These are phyloP conservation scores for Zophobas morio DNA, from an alignment of 1,140 invertebrate genomes.

Conservation along the genomic window DNA sequence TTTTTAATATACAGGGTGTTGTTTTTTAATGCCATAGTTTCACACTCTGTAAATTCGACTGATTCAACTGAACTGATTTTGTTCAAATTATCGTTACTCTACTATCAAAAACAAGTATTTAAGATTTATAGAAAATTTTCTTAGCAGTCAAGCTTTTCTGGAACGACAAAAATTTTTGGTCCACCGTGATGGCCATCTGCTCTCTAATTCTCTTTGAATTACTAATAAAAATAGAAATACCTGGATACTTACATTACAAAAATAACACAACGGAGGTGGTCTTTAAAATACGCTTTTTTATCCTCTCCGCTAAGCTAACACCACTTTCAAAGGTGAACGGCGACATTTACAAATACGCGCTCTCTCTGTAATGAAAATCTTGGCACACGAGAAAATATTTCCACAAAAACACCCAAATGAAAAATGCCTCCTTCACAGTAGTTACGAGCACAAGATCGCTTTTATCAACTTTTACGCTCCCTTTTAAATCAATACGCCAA, in stretches of 20 bases:
- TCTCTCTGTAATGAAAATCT: background rate
- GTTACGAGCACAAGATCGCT: background rate
- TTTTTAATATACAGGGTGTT: no score
- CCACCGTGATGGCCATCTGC: no score
- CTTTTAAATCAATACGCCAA: background rate
- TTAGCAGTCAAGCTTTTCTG: no score
- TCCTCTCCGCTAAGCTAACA: slow-evolving; percentile 4
- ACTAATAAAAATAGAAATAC: background rate
- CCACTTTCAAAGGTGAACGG: background rate
- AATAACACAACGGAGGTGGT: slow-evolving; percentile 2
- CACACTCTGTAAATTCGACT: no score
- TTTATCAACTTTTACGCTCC: background rate
- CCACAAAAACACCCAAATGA: no score
- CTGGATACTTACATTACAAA: background rate
- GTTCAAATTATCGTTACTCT: no score
- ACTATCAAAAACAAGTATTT: no score
- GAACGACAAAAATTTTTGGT: no score
- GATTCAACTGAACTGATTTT: no score
- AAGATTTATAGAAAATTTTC: no score
- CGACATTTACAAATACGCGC: slow-evolving; percentile 1
- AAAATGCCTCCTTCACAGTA: background rate
- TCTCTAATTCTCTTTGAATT: background rate
- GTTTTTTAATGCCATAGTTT: no score
- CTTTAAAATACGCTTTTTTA: slow-evolving; percentile 2
- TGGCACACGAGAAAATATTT: background rate